These are phyloP conservation scores for Syrphus vitripennis DNA, from an alignment of 2,888 invertebrate genomes.

Conservation along the genomic window DNA sequence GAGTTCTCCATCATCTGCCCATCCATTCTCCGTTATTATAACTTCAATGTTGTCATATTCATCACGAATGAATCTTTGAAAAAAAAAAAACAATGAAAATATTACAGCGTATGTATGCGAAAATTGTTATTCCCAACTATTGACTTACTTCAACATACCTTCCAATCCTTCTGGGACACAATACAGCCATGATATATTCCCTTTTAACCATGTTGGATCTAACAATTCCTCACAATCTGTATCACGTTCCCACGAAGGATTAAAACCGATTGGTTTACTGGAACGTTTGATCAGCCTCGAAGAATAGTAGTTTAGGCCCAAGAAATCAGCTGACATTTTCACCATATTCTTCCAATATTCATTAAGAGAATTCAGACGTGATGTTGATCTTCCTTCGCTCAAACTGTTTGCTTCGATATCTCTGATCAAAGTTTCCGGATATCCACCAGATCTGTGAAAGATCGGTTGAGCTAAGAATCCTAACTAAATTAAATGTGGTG, in stretches of 20 bases:
- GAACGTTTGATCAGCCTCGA: slow-evolving; percentile 73
- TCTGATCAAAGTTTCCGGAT: slow-evolving; percentile 77
- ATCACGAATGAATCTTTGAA: slow-evolving; percentile 82
- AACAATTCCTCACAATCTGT: slow-evolving; percentile 70
- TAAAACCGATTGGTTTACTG: slow-evolving; percentile 73
- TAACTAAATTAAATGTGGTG: slow-evolving; percentile 72
- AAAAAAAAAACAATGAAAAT: background rate
- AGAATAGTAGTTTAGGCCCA: slow-evolving; percentile 77
- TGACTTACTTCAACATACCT: slow-evolving; percentile 14
- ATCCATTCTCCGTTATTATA: slow-evolving; percentile 85
- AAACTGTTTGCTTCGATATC: slow-evolving; percentile 76
- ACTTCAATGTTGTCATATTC: slow-evolving; percentile 83
- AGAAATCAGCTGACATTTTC: slow-evolving; percentile 76
- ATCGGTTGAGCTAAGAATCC: slow-evolving; percentile 79
- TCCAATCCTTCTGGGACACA: slow-evolving; percentile 23
- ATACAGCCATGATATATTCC: slow-evolving; percentile 45
- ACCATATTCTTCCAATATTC: slow-evolving; percentile 72
- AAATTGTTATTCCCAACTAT: slow-evolving; percentile 72
- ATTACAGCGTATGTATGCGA: no score
- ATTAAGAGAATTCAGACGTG: slow-evolving; percentile 73
- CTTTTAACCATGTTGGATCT: slow-evolving; percentile 75
- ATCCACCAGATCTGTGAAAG: slow-evolving; percentile 76
- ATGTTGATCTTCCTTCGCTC: slow-evolving; percentile 75
- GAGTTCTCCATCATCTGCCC: slow-evolving; percentile 80
- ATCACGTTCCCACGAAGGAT: slow-evolving; percentile 83